These are phyloP conservation scores for Nipponia nippon DNA, from an alignment of 2,113 vertebrate species.

Conservation along the genomic window DNA sequence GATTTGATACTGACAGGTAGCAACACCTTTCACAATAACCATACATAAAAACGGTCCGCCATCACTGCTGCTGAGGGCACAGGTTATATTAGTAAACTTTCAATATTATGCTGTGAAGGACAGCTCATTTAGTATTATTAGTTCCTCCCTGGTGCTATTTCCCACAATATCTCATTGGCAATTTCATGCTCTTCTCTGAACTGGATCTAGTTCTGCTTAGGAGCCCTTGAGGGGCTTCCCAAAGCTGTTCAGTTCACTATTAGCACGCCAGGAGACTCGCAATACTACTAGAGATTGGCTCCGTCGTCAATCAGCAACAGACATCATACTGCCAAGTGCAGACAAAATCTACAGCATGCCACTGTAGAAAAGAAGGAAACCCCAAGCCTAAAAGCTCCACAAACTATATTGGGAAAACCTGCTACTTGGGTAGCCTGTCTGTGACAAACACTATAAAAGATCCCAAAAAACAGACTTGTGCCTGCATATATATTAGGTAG, in stretches of 20 bases:
- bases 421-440: not conserved
- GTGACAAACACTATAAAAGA: not conserved
- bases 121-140: not conserved
- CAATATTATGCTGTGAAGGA: not conserved
- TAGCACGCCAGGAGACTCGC: fast-evolving
- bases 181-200: not conserved
- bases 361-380: not conserved
- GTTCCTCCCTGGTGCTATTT: not conserved
- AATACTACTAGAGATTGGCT: not conserved
- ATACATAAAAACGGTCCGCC: not conserved
- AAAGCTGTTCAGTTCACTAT: not conserved
- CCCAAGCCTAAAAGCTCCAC: not conserved
- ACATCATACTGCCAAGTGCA: fast-evolving
- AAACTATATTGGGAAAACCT: not conserved
- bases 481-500: not conserved
- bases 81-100: not conserved
- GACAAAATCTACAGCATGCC: not conserved
- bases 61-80: not conserved
- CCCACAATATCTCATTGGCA: not conserved
- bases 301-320: not conserved
- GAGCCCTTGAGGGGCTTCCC: not conserved
- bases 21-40: not conserved
- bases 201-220: not conserved
- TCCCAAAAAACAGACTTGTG: not conserved
- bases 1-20: not conserved